Evolutionary conservation across 2,888 invertebrate genomes (phyloP).

Genomic region (Pseudococcus jackbeardsleyi): DNA sequence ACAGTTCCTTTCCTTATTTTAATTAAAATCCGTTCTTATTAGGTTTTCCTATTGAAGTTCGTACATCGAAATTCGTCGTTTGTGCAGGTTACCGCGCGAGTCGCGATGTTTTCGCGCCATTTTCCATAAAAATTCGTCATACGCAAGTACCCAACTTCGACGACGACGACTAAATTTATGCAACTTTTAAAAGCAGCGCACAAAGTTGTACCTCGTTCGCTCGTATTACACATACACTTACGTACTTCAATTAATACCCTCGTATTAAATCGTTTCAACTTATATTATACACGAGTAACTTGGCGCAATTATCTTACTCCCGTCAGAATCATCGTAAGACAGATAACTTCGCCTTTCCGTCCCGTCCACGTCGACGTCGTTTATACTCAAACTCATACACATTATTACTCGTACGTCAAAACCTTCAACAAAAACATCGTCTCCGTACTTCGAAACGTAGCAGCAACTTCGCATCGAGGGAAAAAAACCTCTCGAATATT

Average conservation of each 20-base stretch:
- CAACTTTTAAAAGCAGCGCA: not conserved
- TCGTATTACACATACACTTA: not conserved
- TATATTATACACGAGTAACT: conserved; percentile 16
- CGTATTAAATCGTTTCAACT: conserved; percentile 14
- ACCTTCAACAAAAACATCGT: conserved; percentile 31
- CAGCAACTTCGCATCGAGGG: not conserved
- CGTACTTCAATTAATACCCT: conserved; percentile 24
- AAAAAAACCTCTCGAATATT: not conserved
- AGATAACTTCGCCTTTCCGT: not conserved
- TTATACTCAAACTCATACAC: not conserved
- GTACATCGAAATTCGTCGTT: conserved; percentile 6
- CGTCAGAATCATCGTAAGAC: conserved; percentile 24
- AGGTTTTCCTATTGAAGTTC: conserved; percentile 30
- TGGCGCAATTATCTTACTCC: conserved; percentile 26
- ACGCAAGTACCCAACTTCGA: not conserved
- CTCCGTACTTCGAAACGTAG: not conserved
- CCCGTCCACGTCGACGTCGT: not conserved
- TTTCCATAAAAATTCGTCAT: conserved; percentile 1
- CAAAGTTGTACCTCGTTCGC: not conserved
- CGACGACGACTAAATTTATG: not conserved
- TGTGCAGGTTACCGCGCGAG: not conserved
- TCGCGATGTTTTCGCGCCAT: not conserved
- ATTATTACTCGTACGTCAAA: conserved; percentile 6
- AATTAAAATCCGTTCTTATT: conserved; percentile 43
- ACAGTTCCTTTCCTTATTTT: conserved; percentile 41